These are phyloP conservation scores for Myotis yumanensis DNA, from an alignment of 2,113 vertebrate genomes.

Conservation along the genomic window DNA sequence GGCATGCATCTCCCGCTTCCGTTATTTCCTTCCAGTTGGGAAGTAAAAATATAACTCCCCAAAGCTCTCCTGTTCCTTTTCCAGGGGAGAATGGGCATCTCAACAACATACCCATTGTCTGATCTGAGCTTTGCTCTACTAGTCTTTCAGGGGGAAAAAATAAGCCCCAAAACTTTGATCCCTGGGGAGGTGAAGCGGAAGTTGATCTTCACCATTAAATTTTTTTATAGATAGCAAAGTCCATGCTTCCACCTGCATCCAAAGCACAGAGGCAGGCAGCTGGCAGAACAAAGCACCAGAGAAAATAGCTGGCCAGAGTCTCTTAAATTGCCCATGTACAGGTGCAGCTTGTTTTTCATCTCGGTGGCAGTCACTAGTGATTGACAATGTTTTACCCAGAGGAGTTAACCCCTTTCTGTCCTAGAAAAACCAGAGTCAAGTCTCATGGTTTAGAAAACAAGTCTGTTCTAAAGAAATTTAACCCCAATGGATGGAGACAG, in stretches of 20 bases:
- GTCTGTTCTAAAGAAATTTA: background rate
- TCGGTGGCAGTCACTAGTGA: constrained; percentile 82
- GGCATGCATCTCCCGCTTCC: constrained; percentile 13
- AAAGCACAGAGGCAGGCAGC: constrained; percentile 87
- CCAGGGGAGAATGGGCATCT: background rate
- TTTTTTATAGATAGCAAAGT: constrained; percentile 91
- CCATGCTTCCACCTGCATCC: constrained; percentile 90
- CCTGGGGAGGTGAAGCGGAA: constrained; percentile 86
- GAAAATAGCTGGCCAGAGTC: constrained; percentile 86
- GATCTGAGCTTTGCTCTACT: constrained; percentile 55
- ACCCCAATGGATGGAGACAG: background rate
- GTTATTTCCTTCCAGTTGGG: constrained; percentile 30
- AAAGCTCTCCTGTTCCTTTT: constrained; percentile 55
- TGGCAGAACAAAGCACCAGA: constrained; percentile 88
- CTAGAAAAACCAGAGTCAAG: background rate
- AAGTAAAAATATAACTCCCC: background rate
- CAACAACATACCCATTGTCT: constrained; percentile 56
- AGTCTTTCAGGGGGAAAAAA: constrained; percentile 63
- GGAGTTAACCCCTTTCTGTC: constrained; percentile 83
- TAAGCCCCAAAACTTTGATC: constrained; percentile 83
- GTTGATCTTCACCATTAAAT: constrained; percentile 86
- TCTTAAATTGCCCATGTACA: constrained; percentile 86
- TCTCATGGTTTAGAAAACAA: background rate
- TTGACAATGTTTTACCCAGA: constrained; percentile 85
- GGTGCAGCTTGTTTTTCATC: constrained; percentile 90